These are phyloP conservation scores for Ancistrus triradiatus DNA, from an alignment of 2,113 vertebrate genomes.

Conservation along the genomic window DNA sequence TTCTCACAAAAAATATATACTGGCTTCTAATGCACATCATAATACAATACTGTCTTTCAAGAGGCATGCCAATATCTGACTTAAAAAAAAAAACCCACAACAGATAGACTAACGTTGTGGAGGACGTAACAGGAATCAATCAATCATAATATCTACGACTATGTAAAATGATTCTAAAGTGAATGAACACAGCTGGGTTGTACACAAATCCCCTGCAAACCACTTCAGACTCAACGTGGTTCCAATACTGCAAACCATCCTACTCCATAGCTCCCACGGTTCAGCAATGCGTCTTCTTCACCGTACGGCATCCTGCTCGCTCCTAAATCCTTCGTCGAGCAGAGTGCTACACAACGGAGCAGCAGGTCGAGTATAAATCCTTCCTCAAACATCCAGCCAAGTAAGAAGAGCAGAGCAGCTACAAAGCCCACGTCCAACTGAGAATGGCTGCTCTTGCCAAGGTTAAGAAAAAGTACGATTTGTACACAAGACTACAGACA, in stretches of 20 bases:
- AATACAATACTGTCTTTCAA: background rate
- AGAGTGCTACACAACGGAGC: conserved; percentile 3
- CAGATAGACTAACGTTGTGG: background rate
- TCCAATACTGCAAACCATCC: background rate
- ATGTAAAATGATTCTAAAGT: too few relatives aligned
- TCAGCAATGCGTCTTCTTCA: background rate
- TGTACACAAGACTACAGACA: conserved; percentile 2
- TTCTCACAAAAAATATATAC: background rate
- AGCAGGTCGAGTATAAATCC: conserved; percentile 17
- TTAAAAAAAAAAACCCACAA: too few relatives aligned
- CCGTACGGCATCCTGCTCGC: background rate
- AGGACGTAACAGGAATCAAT: too few relatives aligned
- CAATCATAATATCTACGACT: too few relatives aligned
- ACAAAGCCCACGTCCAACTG: conserved; percentile 1
- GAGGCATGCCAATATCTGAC: background rate
- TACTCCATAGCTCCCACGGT: conserved; percentile 13
- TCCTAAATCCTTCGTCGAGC: conserved; percentile 18
- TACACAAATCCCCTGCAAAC: too few relatives aligned
- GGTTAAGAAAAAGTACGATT: conserved; percentile 11
- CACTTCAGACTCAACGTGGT: background rate
- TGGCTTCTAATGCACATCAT: background rate
- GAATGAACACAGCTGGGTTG: too few relatives aligned
- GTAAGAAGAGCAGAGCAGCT: background rate
- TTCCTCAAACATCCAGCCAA: conserved; percentile 1
- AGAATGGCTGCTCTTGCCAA: background rate